Base-by-base conservation (phyloP, 2,888 invertebrate genomes). In the Dryococelus australis region DNA sequence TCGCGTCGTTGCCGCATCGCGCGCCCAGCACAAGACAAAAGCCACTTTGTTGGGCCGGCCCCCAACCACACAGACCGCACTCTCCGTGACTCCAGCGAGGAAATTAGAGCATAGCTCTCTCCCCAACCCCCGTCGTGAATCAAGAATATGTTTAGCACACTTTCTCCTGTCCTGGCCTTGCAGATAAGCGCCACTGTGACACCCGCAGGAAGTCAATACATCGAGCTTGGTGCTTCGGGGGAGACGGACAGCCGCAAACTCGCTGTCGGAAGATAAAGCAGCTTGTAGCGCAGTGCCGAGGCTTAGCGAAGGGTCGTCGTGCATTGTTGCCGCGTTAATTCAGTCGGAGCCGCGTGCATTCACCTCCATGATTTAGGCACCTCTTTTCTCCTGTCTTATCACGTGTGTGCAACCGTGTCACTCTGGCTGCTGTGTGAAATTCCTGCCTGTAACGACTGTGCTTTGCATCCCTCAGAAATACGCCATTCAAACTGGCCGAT, bases 91-190 rank as follows among this genome's bases (percentile, higher is more conserved):
- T 65, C 65, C 20, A 16, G n/a, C 65, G 65, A 65, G 65, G 65
- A 65, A 65, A 65, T 65, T 65, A 65, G 65, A 65, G 65, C 65
- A 65, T 65, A 65, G 65, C n/a, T 65, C 65, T 65, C 65, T 24
- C 65, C n/a, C n/a, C 16, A n/a, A 24, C n/a, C 65, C 10, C 20
- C 65, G 1, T 16, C 65, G 65, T 65, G 65, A 20, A 65, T 65
- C 65, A 65, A 65, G 65, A 65, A 65, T 65, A n/a, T 24, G n/a
- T 65, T n/a, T 20, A 24, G 24, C n/a, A 24, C 65, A 65, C 65
- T 65, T 65, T 65, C 65, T 65, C 65, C 65, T 65, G 65, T 20
- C 20, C 13, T 20, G 65, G 65, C 65, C 24, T n/a, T 10, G 65
- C 65, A 65, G 65, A 65, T 65, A 65, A 65, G 65, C 65, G 24